Conservation (phyloP, 2,888 invertebrate genomes). For the Pimpla rufipes region DNA sequence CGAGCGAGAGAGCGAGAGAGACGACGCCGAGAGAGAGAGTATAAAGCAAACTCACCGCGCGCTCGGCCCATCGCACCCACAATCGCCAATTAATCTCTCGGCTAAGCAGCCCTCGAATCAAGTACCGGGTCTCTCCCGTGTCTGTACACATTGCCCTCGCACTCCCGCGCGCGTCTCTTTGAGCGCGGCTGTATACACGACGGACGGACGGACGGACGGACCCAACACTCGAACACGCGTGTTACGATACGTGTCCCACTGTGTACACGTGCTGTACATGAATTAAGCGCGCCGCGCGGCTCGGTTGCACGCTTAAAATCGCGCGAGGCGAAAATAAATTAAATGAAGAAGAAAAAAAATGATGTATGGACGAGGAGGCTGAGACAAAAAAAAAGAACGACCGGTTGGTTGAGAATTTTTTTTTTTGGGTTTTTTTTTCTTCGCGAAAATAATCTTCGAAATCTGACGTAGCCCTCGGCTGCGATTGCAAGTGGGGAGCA, state of each 20-base stretch:
- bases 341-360: background rate
- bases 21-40: conserved; percentile 49
- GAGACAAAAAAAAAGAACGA: background rate
- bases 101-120: conserved; percentile 82
- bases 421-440: background rate
- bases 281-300: conserved; percentile 29
- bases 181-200: background rate
- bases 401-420: background rate
- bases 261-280: conserved; percentile 9
- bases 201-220: background rate
- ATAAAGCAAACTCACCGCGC: conserved; percentile 71
- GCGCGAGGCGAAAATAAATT: conserved; percentile 3
- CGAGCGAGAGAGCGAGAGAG: conserved; percentile 32
- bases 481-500: background rate
- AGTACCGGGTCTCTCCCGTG: conserved; percentile 72
- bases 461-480: background rate
- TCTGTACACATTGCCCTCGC: conserved; percentile 49
- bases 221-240: background rate
- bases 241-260: conserved; percentile 2
- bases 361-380: background rate
- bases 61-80: conserved; percentile 79
- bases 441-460: conserved; percentile 11
- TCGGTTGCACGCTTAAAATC: conserved; percentile 13
- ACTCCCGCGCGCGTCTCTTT: conserved; percentile 39
- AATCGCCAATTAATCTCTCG: conserved; percentile 83